Evolutionary conservation across 2,888 invertebrate species (phyloP), one percentile per base, ranked within the genome.

Genomic region (Drosophila aldrichi): DNA sequence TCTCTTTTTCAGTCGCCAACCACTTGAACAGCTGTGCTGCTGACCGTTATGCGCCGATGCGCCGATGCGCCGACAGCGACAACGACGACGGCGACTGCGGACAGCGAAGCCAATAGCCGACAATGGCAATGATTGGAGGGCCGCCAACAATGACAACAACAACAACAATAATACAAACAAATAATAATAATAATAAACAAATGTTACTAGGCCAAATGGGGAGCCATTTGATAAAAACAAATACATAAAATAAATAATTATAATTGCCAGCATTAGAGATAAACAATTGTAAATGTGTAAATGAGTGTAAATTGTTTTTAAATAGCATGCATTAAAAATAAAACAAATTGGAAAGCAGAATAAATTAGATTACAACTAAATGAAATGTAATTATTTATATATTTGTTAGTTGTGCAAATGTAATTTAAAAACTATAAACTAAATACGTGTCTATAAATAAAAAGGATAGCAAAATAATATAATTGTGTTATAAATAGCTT

Each of bases 401-500:
- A 46, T 25, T 6, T 44, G 29, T 14, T 36, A 36, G 36, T 14
- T 14, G 14, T 38, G n/a, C 29, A 54, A 49, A 51, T 61, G 49
- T 32, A 74, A 61, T n/a, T 57, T 61, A 32, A 12, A 22, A 52
- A 52, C 22, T 38, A 54, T 40, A 40, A 40, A 44, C 44, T 74
- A 63, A 69, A 67, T 59, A 69, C 36, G 44, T 65, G 46, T 67
- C 67, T 77, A 77, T 48, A 65, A 76, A 77, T 76, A 76, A 64
- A 40, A 55, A 40, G 59, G 34, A 61, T 54, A 44, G 58, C 46
- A 64, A 68, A 57, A 63, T 66, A 64, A 76, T 59, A 36, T 52
- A 67, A 60, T 49, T 52, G 51, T 60, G 63, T 70, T 85, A 74
- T 67, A 82, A 88, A 83, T 85, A 78, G 81, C 91, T 91, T 90